Base-by-base conservation (phyloP, 2,888 invertebrate species). In the Octonoba sinensis region DNA sequence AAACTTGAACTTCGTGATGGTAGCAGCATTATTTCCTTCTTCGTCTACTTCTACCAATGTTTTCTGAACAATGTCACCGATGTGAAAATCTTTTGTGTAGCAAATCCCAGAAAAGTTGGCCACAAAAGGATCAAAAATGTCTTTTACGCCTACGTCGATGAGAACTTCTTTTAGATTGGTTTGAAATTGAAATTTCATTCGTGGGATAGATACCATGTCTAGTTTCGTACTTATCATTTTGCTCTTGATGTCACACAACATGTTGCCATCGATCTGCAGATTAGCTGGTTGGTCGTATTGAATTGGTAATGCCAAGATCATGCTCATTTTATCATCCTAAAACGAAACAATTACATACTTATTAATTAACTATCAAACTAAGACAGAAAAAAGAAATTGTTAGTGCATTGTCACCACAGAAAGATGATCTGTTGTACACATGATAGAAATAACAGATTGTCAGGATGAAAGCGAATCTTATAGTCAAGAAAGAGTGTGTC, bases 31-130 rank as follows among this genome's bases (percentile, higher is more conserved):
- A 47, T 16, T 59, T 12, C 70, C 70, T 44, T 59, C 49, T 47
- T 71, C 70, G 36, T 71, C 51, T n/a, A 71, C 70, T 59, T 71
- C 70, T 11, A 71, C 13, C 13, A 57, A 12, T n/a, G 57, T 51
- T 44, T 59, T 71, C 16, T 71, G 70, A 36, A 56, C 15, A 8
- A 71, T 24, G 16, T 71, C 59, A 47, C 13, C n/a, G 11, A 71
- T 47, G 24, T 57, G 18, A 6, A 71, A 59, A 24, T 22, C 24
- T 18, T 59, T n/a, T 13, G 24, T 18, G 16, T 56, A 15, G 16
- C 59, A 44, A 12, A 71, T 12, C 4, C 59, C 59, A 18, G 49
- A 24, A 47, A 71, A 71, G 44, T 71, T 13, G 12, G 70, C 70
- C 8, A 6, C 18, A 3, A 15, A 15, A 1, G 24, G 13, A 49